Percentiles rank a stretch among this genome's conserved stretches.
Conservation (phyloP, 2,888 invertebrate species). For the Cyrtodaria siliqua region DNA sequence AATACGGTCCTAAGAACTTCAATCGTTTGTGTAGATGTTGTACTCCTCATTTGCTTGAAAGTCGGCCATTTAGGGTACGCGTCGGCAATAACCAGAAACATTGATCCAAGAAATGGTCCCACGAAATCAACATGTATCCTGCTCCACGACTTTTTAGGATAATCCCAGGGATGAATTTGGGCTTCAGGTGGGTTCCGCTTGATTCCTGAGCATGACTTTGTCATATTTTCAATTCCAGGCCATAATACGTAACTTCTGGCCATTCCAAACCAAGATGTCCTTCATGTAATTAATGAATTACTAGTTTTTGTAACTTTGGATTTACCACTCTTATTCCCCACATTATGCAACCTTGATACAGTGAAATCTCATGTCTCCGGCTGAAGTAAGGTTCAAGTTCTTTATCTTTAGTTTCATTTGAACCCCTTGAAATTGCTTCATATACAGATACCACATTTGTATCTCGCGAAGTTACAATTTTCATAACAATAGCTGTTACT, state of each 20-base stretch:
- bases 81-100: constrained; percentile 84
- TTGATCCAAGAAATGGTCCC: constrained; percentile 74
- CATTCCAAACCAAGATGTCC: constrained; percentile 72
- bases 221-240: too few species aligned
- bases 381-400: too few species aligned
- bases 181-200: constrained; percentile 65
- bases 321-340: constrained; percentile 62
- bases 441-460: too few species aligned
- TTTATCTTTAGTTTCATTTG: constrained; percentile 8
- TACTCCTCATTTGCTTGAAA: constrained; percentile 60
- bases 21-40: constrained; percentile 28
- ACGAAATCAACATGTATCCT: constrained; percentile 86
- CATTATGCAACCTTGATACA: not conserved
- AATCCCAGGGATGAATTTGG: constrained; percentile 72
- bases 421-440: too few species aligned
- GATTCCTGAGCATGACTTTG: too few species aligned
- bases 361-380: not conserved
- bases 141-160: constrained; percentile 77
- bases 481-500: constrained; percentile 35
- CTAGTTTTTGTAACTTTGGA: too few species aligned
- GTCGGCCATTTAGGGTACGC: constrained; percentile 86
- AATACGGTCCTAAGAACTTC: constrained; percentile 46
- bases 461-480: constrained; percentile 8
- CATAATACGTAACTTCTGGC: constrained; percentile 75
- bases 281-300: constrained; percentile 71